These are phyloP conservation scores for Vultur gryphus DNA, from an alignment of 2,797 vertebrate genomes.

Conservation along the genomic window DNA sequence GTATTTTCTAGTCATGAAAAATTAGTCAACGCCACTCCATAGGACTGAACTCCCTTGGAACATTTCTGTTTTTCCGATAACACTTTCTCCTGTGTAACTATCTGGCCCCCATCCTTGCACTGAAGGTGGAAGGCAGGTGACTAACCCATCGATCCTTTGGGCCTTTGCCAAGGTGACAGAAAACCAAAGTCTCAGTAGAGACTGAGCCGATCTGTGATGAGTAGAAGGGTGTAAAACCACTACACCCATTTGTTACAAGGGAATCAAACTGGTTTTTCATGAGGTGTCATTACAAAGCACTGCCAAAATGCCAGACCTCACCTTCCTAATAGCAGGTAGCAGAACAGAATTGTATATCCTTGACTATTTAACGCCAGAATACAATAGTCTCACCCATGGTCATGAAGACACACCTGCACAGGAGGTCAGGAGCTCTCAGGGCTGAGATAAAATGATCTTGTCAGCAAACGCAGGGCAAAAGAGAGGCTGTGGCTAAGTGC, in stretches of 20 bases:
- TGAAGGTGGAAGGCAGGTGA: not conserved
- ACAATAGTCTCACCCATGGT: not conserved
- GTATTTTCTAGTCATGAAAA: not conserved
- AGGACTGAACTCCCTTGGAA: not conserved
- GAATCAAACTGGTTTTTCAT: slow-evolving; percentile 57
- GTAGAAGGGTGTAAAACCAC: slow-evolving; percentile 45
- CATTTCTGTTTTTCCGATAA: rapidly evolving
- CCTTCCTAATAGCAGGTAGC: slow-evolving; percentile 12
- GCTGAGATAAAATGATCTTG: rapidly evolving
- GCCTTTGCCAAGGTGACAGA: not conserved
- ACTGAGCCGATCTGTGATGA: not conserved
- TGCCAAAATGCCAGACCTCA: not conserved
- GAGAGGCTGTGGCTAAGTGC: not conserved
- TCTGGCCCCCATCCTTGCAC: not conserved
- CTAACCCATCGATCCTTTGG: not conserved
- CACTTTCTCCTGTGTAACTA: not conserved
- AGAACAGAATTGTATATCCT: not conserved
- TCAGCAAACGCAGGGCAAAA: not conserved
- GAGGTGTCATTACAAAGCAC: not conserved
- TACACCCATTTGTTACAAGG: slow-evolving; percentile 40
- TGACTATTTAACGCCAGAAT: not conserved
- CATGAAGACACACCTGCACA: not conserved
- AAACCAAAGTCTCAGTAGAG: not conserved
- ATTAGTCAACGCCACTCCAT: not conserved
- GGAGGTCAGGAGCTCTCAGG: not conserved